Evolutionary conservation across 1,140 invertebrate genomes (phyloP), one percentile per base, ranked within the genome.

Genomic region (Lordiphosa mommai): DNA sequence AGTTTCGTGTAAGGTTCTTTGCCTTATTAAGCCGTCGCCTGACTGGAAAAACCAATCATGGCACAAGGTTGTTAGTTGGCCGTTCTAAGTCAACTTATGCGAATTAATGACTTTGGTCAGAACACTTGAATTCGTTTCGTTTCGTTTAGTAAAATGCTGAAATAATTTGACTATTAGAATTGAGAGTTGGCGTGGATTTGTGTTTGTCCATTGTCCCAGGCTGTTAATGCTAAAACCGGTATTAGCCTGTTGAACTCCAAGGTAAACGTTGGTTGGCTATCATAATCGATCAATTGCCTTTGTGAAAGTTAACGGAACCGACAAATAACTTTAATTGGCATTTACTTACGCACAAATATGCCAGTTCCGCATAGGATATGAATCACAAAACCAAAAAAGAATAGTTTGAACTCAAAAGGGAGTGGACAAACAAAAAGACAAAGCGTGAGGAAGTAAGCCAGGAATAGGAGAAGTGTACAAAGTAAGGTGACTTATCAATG

Each of bases 51-150:
- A 57, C 46, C 70, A 80, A 80, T 85, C 69, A 86, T 50, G 52
- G 36, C 52, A 34, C 79, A 85, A 86, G 74, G 80, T 86, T 69
- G 80, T 86, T 69, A 76, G 51, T 38, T 72, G 63, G 55, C 59
- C 76, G 73, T 77, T 82, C 72, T 84, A 82, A 72, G 74, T 61
- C 66, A 32, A 68, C 46, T 66, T 36, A 63, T 55, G 59, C 68
- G 61, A 58, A 33, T 63, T 80, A 80, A 80, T 80, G 66, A 76
- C 76, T 80, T 58, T 76, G 76, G 67, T 66, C 71, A 82, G 76
- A 80, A 76, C 61, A 64, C 66, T 74, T 63, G 60, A 65, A 72
- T 41, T 63, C 47, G 56, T 40, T 49, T 63, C 63, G 58, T 58
- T 72, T 64, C 52, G 48, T 38, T 59, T 8, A 6, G 2, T 0